phyloP scores from a whole-genome alignment of 2,113 vertebrate species.

The Pygoscelis antarcticus region DNA sequence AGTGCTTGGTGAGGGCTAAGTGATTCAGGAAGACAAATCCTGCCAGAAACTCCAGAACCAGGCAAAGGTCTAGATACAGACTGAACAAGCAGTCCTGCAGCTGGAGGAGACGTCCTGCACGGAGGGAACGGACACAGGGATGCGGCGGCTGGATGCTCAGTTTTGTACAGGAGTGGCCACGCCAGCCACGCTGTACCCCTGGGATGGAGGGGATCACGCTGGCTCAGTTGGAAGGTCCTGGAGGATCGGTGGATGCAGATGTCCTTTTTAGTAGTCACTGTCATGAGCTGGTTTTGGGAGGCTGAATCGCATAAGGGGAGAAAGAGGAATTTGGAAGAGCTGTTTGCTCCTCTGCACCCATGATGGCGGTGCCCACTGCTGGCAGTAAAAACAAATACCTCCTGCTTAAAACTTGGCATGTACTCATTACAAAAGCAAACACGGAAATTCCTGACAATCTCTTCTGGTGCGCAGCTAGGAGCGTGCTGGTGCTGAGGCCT shows the following conservation, averaged over 20 bases:
- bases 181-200: neutral
- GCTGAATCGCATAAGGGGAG: neutral
- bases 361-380: neutral
- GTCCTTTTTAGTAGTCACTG: neutral
- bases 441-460: neutral
- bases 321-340: neutral
- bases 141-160: neutral
- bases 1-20: rapidly evolving
- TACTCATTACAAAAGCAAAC: neutral
- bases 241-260: neutral
- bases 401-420: neutral
- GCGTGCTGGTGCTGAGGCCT: neutral
- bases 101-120: neutral
- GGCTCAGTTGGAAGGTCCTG: neutral
- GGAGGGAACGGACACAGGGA: neutral
- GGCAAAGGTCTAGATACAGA: neutral
- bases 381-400: neutral
- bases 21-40: neutral
- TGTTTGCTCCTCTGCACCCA: neutral
- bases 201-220: neutral
- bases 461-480: neutral
- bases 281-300: neutral
- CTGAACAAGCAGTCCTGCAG: neutral
- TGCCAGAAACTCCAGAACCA: neutral
- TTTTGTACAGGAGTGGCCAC: neutral